A percentile compares a stretch with the other conserved stretches of the same genome.
These are phyloP conservation scores for Xenopus laevis DNA, from an alignment of 2,113 vertebrate genomes.

Conservation along the genomic window DNA sequence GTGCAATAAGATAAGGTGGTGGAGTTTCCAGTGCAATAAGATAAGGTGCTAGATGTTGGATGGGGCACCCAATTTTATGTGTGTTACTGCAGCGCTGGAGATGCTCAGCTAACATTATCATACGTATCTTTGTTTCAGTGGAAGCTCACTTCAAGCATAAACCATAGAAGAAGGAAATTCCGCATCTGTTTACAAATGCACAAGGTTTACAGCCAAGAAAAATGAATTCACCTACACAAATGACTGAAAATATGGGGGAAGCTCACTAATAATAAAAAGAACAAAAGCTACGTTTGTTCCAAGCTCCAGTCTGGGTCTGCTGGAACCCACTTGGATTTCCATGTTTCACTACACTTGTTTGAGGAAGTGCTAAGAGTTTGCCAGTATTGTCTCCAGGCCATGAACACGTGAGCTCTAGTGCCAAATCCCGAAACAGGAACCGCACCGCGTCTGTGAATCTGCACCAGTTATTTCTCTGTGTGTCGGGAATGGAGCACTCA, in stretches of 20 bases:
- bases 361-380: conserved; percentile 2
- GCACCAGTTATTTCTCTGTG: neutral
- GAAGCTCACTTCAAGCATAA: conserved; percentile 99
- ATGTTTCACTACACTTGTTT: conserved; percentile 25
- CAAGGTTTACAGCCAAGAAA: conserved; percentile 18
- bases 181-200: conserved; percentile 53
- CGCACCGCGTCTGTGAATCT: neutral
- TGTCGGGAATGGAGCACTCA: neutral
- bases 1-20: no score
- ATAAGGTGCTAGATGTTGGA: no score
- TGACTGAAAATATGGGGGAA: neutral
- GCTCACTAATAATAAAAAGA: neutral
- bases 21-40: no score
- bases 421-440: neutral
- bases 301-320: neutral
- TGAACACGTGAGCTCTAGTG: neutral
- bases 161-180: conserved; percentile 65
- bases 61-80: no score
- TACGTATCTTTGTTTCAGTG: conserved; percentile 67
- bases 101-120: no score
- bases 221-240: neutral
- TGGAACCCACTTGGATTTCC: neutral
- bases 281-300: neutral
- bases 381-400: neutral
- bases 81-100: no score